A percentile compares a stretch with the other conserved stretches of the same genome.
Conservation (phyloP, 2,888 invertebrate species). For the Oithona nana region DNA sequence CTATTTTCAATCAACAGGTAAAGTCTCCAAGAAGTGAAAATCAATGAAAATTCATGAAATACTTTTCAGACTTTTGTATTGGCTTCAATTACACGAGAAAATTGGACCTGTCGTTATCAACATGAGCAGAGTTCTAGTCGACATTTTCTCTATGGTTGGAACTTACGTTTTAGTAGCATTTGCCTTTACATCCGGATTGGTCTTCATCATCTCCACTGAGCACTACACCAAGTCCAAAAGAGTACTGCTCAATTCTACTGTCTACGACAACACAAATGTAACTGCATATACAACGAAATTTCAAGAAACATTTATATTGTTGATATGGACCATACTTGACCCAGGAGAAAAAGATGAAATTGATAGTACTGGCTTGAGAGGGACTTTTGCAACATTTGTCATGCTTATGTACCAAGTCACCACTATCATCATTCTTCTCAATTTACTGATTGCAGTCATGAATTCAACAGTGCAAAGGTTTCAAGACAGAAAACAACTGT, state of each 20-base stretch:
- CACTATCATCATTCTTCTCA: not conserved
- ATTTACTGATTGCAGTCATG: conserved; percentile 3
- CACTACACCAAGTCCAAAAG: too few species aligned
- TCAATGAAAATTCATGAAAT: too few species aligned
- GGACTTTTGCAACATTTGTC: not conserved
- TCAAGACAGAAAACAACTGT: not conserved
- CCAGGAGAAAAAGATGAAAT: not conserved
- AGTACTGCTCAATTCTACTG: not conserved
- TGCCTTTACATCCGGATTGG: not conserved
- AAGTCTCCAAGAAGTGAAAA: too few species aligned
- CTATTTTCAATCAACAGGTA: too few species aligned
- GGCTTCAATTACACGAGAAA: not conserved
- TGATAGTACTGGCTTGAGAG: not conserved
- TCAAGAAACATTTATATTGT: not conserved
- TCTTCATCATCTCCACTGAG: not conserved
- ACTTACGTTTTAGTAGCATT: too few species aligned
- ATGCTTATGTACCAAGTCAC: not conserved
- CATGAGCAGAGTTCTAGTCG: not conserved
- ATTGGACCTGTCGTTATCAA: not conserved
- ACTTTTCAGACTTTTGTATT: too few species aligned
- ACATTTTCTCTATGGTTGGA: too few species aligned
- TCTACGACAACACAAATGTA: too few species aligned
- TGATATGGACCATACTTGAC: not conserved
- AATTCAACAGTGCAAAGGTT: conserved; percentile 1
- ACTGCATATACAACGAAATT: not conserved